These are phyloP conservation scores for Dynastes tityus DNA, from an alignment of 2,888 invertebrate species.

Conservation along the genomic window DNA sequence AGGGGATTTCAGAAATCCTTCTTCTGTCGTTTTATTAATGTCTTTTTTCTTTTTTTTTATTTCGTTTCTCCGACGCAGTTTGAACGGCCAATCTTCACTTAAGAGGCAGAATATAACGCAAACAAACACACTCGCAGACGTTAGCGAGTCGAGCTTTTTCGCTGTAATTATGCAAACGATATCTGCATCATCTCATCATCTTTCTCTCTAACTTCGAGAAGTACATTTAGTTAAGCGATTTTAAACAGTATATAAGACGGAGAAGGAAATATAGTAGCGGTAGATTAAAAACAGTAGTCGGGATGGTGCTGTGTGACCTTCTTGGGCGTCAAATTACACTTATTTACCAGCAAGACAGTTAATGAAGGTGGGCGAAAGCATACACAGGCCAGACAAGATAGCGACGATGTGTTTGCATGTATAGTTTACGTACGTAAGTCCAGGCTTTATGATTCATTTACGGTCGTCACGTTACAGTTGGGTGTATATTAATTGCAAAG, in stretches of 20 bases:
- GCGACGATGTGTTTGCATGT: conserved; percentile 1
- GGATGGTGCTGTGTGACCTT: conserved; percentile 18
- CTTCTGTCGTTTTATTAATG: neutral
- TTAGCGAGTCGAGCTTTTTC: conserved; percentile 6
- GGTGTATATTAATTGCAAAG: conserved; percentile 33
- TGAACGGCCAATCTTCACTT: conserved; percentile 18
- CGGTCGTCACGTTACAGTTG: conserved; percentile 17
- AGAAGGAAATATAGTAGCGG: too few relatives aligned
- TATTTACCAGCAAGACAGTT: conserved; percentile 25
- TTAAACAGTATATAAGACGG: too few relatives aligned
- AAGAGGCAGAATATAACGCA: conserved; percentile 15
- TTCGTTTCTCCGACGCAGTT: neutral
- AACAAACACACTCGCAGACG: conserved; percentile 7
- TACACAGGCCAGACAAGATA: neutral
- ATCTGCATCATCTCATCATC: neutral
- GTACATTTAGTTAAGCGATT: neutral
- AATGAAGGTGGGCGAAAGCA: conserved; percentile 23
- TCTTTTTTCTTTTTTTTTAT: neutral
- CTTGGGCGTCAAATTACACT: conserved; percentile 31
- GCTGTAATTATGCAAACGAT: conserved; percentile 34
- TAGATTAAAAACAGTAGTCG: neutral
- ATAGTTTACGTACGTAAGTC: neutral
- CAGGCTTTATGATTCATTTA: conserved; percentile 38
- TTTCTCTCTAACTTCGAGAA: neutral
- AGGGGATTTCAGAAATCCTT: neutral